Evolutionary conservation across 2,888 invertebrate genomes (phyloP).

Genomic region (Nematopogon swammerdamellus): DNA sequence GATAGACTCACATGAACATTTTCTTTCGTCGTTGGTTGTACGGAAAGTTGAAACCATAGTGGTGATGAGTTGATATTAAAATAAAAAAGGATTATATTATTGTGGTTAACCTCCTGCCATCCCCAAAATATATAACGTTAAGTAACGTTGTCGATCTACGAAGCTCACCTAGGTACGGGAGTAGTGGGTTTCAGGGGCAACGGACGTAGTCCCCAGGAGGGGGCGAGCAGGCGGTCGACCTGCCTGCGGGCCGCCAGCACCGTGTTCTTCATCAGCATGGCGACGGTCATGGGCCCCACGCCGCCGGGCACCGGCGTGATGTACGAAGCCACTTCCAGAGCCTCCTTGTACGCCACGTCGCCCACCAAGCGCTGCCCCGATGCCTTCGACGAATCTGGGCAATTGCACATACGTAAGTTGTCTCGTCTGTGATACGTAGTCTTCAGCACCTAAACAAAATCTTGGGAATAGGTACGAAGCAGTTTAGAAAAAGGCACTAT

Average conservation of each 20-base stretch:
- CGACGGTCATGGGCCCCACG: constrained; percentile 99
- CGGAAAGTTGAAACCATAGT: no score
- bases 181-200: constrained; percentile 60
- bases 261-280: constrained; percentile 96
- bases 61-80: no score
- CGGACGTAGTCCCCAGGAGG: constrained; percentile 69
- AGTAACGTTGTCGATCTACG: no score
- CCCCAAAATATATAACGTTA: no score
- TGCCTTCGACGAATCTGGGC: constrained; percentile 69
- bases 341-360: constrained; percentile 88
- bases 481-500: no score
- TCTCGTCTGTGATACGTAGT: no score
- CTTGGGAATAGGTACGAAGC: no score
- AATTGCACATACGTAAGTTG: neutral
- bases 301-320: constrained; percentile 97
- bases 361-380: constrained; percentile 87
- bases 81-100: no score
- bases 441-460: no score
- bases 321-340: constrained; percentile 73
- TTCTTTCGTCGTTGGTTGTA: no score
- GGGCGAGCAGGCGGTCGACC: constrained; percentile 52
- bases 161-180: constrained; percentile 84
- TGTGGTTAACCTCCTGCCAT: no score
- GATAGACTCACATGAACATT: no score
- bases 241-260: constrained; percentile 74